These are phyloP conservation scores for Poicephalus gulielmi DNA, from an alignment of 2,113 vertebrate genomes.

Conservation along the genomic window DNA sequence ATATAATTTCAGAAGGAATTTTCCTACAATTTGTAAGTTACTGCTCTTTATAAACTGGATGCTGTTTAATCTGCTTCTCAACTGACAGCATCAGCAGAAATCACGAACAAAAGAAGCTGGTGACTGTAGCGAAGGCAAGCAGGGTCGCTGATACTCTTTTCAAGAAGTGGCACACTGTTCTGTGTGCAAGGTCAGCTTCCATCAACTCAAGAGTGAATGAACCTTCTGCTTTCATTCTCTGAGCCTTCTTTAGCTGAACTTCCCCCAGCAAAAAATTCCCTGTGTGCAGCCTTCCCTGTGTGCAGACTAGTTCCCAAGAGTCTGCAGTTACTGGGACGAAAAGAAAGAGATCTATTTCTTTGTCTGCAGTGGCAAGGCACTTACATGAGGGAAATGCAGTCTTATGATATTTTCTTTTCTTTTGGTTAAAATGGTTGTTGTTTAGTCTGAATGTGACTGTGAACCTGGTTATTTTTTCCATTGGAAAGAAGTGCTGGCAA, in stretches of 20 bases:
- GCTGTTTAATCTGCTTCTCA: background rate
- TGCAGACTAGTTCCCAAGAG: background rate
- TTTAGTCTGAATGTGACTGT: background rate
- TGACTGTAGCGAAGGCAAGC: background rate
- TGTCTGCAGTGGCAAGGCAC: background rate
- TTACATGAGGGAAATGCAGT: background rate
- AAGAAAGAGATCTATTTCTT: background rate
- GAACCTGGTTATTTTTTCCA: background rate
- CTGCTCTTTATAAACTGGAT: background rate
- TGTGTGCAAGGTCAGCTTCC: background rate
- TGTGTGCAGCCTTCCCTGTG: background rate
- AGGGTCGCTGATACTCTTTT: background rate
- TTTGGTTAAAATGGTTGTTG: background rate
- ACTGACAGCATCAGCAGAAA: background rate
- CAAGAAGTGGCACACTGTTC: background rate
- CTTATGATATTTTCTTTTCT: background rate
- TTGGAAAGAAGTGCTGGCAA: background rate
- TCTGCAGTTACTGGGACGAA: rapidly evolving
- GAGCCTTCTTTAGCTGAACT: background rate
- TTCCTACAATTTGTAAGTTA: background rate
- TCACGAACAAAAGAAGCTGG: background rate
- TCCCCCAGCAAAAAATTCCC: background rate
- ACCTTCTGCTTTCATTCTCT: background rate
- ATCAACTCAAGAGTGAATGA: background rate
- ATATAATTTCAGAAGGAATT: background rate